A percentile compares a stretch with the other conserved stretches of the same genome.
These are phyloP conservation scores for Ochropleura plecta DNA, from an alignment of 2,888 invertebrate species.

Conservation along the genomic window DNA sequence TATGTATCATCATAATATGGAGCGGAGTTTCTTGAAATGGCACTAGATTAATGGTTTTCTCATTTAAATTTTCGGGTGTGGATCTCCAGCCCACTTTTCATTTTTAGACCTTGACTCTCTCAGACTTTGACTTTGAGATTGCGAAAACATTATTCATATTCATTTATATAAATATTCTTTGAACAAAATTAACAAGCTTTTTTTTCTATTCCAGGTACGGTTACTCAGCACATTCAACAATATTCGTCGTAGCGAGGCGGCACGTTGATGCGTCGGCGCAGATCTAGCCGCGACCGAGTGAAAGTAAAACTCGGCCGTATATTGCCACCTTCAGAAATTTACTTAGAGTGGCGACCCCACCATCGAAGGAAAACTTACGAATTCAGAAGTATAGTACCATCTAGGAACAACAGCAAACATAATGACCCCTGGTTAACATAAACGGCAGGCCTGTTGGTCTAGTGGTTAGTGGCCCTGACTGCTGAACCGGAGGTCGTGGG, in stretches of 20 bases:
- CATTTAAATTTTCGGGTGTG: background rate
- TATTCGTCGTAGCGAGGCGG: slow-evolving; percentile 60
- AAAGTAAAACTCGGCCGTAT: slow-evolving; percentile 70
- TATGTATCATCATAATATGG: too few species aligned
- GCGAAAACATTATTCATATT: background rate
- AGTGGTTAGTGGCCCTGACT: too few species aligned
- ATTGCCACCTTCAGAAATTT: slow-evolving; percentile 60
- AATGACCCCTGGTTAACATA: background rate
- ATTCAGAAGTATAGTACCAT: slow-evolving; percentile 30
- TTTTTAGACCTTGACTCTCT: background rate
- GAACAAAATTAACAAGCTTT: background rate
- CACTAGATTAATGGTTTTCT: too few species aligned
- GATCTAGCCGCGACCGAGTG: slow-evolving; percentile 65
- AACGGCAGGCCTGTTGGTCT: too few species aligned
- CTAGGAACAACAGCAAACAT: background rate
- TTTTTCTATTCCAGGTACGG: slow-evolving; percentile 61
- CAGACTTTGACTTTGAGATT: background rate
- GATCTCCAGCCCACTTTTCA: background rate
- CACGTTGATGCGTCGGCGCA: slow-evolving; percentile 57
- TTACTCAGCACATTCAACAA: background rate
- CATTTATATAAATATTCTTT: background rate
- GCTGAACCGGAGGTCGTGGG: too few species aligned
- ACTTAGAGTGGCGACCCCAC: slow-evolving; percentile 54
- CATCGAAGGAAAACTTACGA: background rate
- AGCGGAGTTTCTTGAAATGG: too few species aligned